Percentiles rank a stretch among this genome's conserved stretches.
These are phyloP conservation scores for Drosophila mojavensis DNA, from an alignment of 1,140 invertebrate genomes.

Conservation along the genomic window DNA sequence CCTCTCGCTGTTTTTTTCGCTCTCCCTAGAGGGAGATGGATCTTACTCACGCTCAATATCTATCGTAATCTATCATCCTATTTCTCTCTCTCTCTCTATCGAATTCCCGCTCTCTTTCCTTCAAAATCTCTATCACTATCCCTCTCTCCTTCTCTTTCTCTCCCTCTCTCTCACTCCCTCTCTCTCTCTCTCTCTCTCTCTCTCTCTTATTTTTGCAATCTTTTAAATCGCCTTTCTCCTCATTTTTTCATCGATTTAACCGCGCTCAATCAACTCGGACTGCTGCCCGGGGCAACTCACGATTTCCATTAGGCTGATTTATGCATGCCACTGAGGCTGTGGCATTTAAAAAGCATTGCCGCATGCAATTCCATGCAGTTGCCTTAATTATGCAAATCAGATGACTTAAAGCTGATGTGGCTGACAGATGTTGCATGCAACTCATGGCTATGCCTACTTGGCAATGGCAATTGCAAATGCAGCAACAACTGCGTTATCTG, in stretches of 20 bases:
- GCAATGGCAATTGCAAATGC: neutral
- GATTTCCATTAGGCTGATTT: constrained; percentile 47
- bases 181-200: neutral
- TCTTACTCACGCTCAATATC: too few species aligned
- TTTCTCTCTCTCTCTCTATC: too few species aligned
- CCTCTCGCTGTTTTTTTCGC: too few species aligned
- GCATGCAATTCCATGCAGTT: constrained; percentile 16
- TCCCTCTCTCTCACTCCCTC: too few species aligned
- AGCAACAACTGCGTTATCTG: neutral
- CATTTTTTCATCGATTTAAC: constrained; percentile 16
- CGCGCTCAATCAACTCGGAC: constrained; percentile 8
- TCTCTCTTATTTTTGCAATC: too few species aligned
- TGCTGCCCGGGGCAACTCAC: constrained; percentile 17
- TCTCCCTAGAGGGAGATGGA: too few species aligned
- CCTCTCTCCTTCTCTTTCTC: too few species aligned
- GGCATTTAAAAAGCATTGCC: constrained; percentile 18
- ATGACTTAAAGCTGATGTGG: constrained; percentile 31
- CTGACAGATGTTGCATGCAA: neutral
- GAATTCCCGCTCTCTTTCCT: too few species aligned
- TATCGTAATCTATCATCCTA: too few species aligned
- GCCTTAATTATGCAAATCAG: constrained; percentile 63
- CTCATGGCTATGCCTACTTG: constrained; percentile 4
- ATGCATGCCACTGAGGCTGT: constrained; percentile 10
- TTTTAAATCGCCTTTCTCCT: neutral
- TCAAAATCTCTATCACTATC: too few species aligned